Base-by-base conservation (phyloP, 2,797 vertebrate species). In the Paratrypauchen microcephalus region DNA sequence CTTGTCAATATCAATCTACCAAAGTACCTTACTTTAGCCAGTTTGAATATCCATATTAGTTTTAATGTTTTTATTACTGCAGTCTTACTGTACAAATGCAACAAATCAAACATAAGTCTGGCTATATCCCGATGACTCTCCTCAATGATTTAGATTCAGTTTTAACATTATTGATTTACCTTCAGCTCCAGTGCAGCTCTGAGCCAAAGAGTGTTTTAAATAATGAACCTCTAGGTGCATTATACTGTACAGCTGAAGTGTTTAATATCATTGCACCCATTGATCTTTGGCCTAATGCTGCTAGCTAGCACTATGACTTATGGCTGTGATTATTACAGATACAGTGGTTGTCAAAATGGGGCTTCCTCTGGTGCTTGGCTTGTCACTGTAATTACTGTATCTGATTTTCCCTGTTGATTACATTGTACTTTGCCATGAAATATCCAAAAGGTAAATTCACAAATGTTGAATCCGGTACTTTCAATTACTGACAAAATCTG, bases 231-330 rank as follows among this genome's bases (percentile, higher is more conserved):
- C 19, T 11, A 13, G 39, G 12, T 61, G 52, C 45, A 50, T 12
- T 2, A 60, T 23, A 36, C 39, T 21, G 1, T 57, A n/a, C 2
- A 28, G 6, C 21, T 56, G 5, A 63, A 63, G 64, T 5, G 2
- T 32, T 13, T 8, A 54, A 41, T 57, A 45, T 21, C 36, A 19
- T 61, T 26, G 57, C 21, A 71, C 73, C 30, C 26, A 36, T 63
- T 16, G 16, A 47, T 48, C 58, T 32, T 15, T 50, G 16, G 47
- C 9, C 61, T 30, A 68, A 70, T 47, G 64, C 55, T 23, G 2
- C 18, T 52, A 52, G 36, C 6, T n/a, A 6, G 24, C 48, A 28
- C 4, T 23, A 61, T 18, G 16, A 48, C 66, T 75, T 32, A n/a
- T 58, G 7, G 8, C 7, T 9, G 2, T 48, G 21, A 16, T 63